A percentile compares a stretch with the other conserved stretches of the same genome.
These are phyloP conservation scores for Aythya baeri DNA, from an alignment of 2,113 vertebrate genomes.

Conservation along the genomic window DNA sequence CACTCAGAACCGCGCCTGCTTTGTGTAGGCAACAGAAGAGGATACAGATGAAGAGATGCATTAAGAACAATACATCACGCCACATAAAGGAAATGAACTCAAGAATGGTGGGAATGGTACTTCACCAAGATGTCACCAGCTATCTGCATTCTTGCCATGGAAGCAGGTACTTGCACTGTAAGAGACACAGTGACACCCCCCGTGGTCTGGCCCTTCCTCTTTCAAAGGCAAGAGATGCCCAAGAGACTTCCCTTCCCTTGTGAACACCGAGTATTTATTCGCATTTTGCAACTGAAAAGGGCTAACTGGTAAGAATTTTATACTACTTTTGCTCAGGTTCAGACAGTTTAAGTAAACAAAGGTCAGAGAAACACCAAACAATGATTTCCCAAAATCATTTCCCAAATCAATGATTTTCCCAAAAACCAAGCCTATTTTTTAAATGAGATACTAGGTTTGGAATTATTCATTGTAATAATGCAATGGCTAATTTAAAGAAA, in stretches of 20 bases:
- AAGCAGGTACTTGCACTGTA: background rate
- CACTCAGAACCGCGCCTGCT: background rate
- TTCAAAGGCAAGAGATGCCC: background rate
- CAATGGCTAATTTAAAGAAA: background rate
- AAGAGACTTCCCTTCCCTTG: background rate
- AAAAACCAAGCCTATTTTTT: background rate
- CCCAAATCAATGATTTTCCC: background rate
- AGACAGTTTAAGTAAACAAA: background rate
- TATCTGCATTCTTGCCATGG: background rate
- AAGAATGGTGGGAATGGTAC: background rate
- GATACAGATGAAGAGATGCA: background rate
- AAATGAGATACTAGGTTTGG: background rate
- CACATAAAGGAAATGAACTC: background rate
- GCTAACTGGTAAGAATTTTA: background rate
- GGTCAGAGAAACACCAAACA: background rate
- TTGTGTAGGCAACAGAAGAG: background rate
- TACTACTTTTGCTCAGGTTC: background rate
- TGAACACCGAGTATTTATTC: background rate
- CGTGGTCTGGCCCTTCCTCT: background rate
- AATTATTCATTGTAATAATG: background rate
- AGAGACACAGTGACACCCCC: background rate
- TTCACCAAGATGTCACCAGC: background rate
- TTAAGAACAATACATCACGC: background rate
- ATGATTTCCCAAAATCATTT: background rate
- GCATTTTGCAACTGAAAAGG: background rate